Conservation (phyloP, 1,140 invertebrate genomes). For the Danaus melanippus region DNA sequence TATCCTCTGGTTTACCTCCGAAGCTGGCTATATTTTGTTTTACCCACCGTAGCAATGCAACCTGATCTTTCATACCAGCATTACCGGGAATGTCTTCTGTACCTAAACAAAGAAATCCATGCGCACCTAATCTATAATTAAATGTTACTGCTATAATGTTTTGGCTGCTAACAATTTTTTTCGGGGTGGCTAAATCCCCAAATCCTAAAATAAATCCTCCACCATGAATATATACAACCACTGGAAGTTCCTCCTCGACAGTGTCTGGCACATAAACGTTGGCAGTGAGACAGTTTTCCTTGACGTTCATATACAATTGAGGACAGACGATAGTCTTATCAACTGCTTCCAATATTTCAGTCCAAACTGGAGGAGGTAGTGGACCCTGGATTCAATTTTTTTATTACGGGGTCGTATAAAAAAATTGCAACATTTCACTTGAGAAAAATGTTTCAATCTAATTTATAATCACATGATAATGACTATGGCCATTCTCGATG, state of each 20-base stretch:
- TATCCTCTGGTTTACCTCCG: constrained; percentile 41
- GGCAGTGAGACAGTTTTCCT: constrained; percentile 36
- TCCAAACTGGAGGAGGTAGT: too few relatives aligned
- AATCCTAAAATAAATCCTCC: constrained; percentile 32
- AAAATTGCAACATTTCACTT: too few relatives aligned
- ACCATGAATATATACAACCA: constrained; percentile 39
- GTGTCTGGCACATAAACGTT: constrained; percentile 38
- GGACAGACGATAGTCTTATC: constrained; percentile 29
- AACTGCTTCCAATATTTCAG: too few relatives aligned
- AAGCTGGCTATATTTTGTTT: constrained; percentile 38
- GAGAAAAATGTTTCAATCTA: too few relatives aligned
- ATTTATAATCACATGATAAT: too few relatives aligned
- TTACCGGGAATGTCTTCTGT: constrained; percentile 36
- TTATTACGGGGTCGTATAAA: too few relatives aligned
- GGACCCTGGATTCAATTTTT: too few relatives aligned
- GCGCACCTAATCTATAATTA: constrained; percentile 35
- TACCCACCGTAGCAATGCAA: constrained; percentile 39
- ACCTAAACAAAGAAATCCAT: constrained; percentile 37
- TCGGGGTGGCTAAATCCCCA: constrained; percentile 18
- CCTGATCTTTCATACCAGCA: constrained; percentile 41
- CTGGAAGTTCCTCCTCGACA: constrained; percentile 29
- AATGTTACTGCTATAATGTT: constrained; percentile 32
- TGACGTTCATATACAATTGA: constrained; percentile 21
- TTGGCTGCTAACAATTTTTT: constrained; percentile 23
- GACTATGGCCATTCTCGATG: too few relatives aligned